These are phyloP conservation scores for Halocynthia aurantium DNA, from an alignment of 23 tunicate genomes.

Conservation along the genomic window DNA sequence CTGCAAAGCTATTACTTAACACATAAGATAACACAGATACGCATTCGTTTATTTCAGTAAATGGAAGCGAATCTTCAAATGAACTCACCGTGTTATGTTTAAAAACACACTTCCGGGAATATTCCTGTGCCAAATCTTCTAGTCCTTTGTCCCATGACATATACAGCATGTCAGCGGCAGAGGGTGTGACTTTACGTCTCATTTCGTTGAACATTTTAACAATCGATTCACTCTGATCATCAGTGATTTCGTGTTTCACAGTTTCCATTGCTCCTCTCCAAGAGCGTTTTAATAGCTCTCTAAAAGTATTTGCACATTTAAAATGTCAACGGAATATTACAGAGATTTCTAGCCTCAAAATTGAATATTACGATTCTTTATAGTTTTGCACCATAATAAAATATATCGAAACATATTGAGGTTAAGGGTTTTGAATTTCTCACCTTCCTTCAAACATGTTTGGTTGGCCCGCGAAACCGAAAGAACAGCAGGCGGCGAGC, in stretches of 20 bases:
- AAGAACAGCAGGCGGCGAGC: too few species aligned
- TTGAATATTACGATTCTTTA: too few species aligned
- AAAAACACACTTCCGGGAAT: slow-evolving; percentile 47
- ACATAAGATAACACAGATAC: neutral
- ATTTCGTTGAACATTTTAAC: slow-evolving; percentile 24
- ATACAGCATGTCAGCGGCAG: slow-evolving; percentile 36
- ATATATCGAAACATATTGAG: too few species aligned
- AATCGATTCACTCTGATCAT: neutral
- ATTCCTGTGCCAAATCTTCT: slow-evolving; percentile 23
- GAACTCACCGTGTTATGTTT: slow-evolving; percentile 33
- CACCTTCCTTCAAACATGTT: too few species aligned
- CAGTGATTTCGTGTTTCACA: neutral
- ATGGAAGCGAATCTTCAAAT: neutral
- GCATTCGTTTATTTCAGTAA: neutral
- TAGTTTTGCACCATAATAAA: too few species aligned
- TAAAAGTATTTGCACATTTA: too few species aligned
- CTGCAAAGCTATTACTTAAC: neutral
- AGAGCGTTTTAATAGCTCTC: neutral
- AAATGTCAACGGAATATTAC: too few species aligned
- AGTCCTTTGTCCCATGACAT: slow-evolving; percentile 41
- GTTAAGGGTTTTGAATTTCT: too few species aligned
- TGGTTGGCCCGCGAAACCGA: too few species aligned
- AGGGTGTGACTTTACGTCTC: slow-evolving; percentile 16
- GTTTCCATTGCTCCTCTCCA: neutral
- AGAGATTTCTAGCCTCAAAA: too few species aligned